Conservation (phyloP, 2,888 invertebrate species). For the Lamellibrachia satsuma region DNA sequence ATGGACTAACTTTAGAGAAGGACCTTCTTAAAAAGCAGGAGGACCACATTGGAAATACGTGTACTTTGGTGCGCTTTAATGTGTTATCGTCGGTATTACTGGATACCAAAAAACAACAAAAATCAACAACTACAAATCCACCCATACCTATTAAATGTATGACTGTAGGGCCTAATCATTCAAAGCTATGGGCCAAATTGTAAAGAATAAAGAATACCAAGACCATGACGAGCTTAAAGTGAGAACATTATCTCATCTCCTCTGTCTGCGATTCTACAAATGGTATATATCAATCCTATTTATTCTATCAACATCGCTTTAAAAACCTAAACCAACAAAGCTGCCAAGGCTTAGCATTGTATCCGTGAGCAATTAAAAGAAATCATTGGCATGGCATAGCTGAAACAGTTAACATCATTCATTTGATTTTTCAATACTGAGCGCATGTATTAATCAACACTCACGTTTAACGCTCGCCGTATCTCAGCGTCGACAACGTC, state of each 20-base stretch:
- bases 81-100: no score
- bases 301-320: background rate
- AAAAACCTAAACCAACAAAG: background rate
- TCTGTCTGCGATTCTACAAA: background rate
- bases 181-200: background rate
- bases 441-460: background rate
- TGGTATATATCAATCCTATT: background rate
- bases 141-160: no score
- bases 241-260: background rate
- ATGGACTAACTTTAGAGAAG: no score
- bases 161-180: background rate
- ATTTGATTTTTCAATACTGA: background rate
- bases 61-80: no score
- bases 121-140: no score
- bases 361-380: background rate
- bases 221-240: background rate
- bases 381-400: background rate
- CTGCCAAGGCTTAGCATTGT: background rate
- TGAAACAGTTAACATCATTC: background rate
- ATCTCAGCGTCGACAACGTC: background rate
- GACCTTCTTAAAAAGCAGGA: no score
- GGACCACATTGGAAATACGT: no score
- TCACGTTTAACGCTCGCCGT: slow-evolving; percentile 9
- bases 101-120: no score
- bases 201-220: background rate